Percentiles rank a stretch among this genome's conserved stretches.
phyloP scores from a whole-genome alignment of 2,113 vertebrate genomes.

The Glaucomys volans region DNA sequence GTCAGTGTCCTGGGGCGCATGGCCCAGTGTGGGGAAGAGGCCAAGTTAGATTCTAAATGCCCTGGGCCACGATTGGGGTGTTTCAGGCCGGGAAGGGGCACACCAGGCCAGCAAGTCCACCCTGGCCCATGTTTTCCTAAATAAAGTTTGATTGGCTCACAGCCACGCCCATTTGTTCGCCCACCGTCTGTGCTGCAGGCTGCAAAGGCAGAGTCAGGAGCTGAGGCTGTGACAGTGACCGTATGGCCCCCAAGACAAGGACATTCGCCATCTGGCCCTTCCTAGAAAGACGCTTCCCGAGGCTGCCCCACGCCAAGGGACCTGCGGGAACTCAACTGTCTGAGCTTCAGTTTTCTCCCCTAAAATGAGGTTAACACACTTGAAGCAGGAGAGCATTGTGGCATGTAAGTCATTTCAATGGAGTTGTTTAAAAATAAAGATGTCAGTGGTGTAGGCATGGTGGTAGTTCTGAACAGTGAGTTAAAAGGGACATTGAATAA shows the following conservation, averaged over 20 bases:
- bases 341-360: not conserved
- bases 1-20: rapidly evolving
- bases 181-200: not conserved
- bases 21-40: not conserved
- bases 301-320: rapidly evolving
- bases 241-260: not conserved
- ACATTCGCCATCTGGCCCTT: not conserved
- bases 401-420: too few relatives aligned
- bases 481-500: not conserved
- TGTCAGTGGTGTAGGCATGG: rapidly evolving
- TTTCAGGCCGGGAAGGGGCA: not conserved
- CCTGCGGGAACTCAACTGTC: not conserved
- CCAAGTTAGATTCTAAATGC: not conserved
- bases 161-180: not conserved
- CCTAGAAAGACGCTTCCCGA: not conserved
- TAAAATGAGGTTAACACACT: too few relatives aligned
- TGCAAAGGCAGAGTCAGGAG: not conserved
- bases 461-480: rapidly evolving
- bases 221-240: not conserved
- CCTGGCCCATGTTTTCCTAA: rapidly evolving
- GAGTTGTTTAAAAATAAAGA: not conserved
- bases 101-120: not conserved
- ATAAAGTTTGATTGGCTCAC: conserved; percentile 37
- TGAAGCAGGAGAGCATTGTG: not conserved
- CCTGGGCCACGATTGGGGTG: rapidly evolving